Evolutionary conservation across 2,113 vertebrate species (phyloP), one percentile per base, ranked within the genome.

Genomic region (Phrynocephalus versicolor): DNA sequence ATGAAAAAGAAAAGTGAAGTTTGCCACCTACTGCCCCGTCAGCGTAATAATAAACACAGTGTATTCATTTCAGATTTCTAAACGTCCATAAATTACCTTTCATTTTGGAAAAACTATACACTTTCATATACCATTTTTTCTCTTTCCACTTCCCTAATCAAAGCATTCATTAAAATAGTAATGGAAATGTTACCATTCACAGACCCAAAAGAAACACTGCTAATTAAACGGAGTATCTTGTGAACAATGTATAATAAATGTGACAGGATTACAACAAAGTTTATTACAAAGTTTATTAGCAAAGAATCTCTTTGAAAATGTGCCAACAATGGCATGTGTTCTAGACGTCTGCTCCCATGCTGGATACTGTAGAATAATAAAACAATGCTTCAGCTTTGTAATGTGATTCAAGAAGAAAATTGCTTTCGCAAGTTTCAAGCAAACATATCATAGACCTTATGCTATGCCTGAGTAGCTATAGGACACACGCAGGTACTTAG

Each of bases 11-110:
- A 96, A 96, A 96, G 96, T 88, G 91, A 97, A 96, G 96, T 87
- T 96, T 97, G 96, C 96, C 96, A 96, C 95, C 96, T 97, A 96
- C 96, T 96, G 96, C 94, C 92, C 45, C 93, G 90, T 72, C 51
- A 84, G 94, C 90, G 94, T 95, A 96, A 96, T 94, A 92, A 90
- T 93, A 87, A 84, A 71, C 41, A 65, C 71, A 79, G 16, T 62
- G 67, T 37, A 1, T 81, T 89, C 55, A 9, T 37, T 85, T 30
- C 72, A 76, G 30, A 35, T 79, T 84, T 82, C 85, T 74, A 39
- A 90, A 88, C 84, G 9, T 60, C 15, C 6, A 69, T 80, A 2
- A 25, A 21, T 39, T 30, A 35, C 15, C 41, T 64, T 62, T 82
- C 25, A 60, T 70, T 79, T 35, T 15, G 58, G 86, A 23, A 84